These are phyloP conservation scores for Acronicta alni DNA, from an alignment of 2,888 invertebrate species.

Conservation along the genomic window DNA sequence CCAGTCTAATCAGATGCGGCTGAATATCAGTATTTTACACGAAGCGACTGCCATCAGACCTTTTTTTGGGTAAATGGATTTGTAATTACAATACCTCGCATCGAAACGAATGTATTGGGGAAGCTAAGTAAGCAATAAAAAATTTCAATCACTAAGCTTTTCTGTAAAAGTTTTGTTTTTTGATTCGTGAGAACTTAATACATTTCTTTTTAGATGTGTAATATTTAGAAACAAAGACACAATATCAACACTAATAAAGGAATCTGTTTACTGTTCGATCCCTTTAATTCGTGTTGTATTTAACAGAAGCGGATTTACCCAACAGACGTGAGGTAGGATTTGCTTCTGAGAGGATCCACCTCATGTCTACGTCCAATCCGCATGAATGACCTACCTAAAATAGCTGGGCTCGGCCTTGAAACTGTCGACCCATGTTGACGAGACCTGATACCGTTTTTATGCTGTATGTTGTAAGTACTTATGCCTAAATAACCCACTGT, in stretches of 20 bases:
- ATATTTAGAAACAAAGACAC: not conserved
- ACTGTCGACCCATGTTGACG: not conserved
- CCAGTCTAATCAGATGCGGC: too few species aligned
- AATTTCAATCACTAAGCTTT: too few species aligned
- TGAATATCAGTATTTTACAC: too few species aligned
- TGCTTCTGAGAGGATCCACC: slow-evolving; percentile 16
- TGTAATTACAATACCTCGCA: too few species aligned
- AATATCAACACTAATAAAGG: not conserved
- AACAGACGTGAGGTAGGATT: slow-evolving; percentile 1
- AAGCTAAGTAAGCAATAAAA: too few species aligned
- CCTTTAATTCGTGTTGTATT: not conserved
- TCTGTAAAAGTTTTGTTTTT: too few species aligned
- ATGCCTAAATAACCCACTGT: too few species aligned
- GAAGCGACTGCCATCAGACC: too few species aligned
- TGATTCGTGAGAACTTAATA: too few species aligned
- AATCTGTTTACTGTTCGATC: slow-evolving; percentile 17
- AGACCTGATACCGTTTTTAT: not conserved
- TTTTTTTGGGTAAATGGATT: too few species aligned
- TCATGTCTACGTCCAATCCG: slow-evolving; percentile 4
- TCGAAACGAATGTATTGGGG: too few species aligned
- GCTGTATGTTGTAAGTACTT: too few species aligned
- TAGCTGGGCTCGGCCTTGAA: slow-evolving; percentile 18
- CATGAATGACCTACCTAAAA: slow-evolving; percentile 6
- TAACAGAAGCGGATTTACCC: not conserved
- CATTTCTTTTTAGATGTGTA: not conserved